Evolutionary conservation across 1,140 invertebrate species (phyloP).

Genomic region (Luehdorfia chinensis): DNA sequence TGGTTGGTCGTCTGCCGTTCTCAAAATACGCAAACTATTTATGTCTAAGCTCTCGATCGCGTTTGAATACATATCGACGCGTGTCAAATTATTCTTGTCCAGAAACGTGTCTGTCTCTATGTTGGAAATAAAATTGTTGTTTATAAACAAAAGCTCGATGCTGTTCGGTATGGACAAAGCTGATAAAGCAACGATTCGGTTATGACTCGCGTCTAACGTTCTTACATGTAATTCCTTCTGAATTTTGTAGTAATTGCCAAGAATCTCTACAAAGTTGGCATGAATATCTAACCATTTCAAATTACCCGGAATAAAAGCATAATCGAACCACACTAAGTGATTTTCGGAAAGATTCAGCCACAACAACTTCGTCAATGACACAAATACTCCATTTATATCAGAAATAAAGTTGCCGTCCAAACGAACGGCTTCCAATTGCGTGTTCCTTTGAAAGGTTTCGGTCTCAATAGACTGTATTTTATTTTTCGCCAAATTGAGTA

Average conservation of each 20-base stretch:
- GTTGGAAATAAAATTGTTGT: constrained; percentile 87
- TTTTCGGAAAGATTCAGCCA: constrained; percentile 93
- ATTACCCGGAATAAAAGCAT: constrained; percentile 85
- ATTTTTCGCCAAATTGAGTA: constrained; percentile 90
- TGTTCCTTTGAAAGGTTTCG: constrained; percentile 85
- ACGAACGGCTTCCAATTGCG: constrained; percentile 87
- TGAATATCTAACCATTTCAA: constrained; percentile 91
- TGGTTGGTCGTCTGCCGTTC: constrained; percentile 78
- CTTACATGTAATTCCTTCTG: constrained; percentile 80
- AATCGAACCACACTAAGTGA: constrained; percentile 88
- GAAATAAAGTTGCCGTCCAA: constrained; percentile 88
- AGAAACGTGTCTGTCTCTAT: constrained; percentile 89
- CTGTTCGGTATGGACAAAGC: constrained; percentile 86
- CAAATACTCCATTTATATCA: constrained; percentile 87
- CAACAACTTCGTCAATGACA: constrained; percentile 83
- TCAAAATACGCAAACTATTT: constrained; percentile 84
- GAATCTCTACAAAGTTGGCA: constrained; percentile 85
- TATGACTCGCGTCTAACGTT: constrained; percentile 89
- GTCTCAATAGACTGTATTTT: constrained; percentile 86
- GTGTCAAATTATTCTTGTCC: constrained; percentile 86
- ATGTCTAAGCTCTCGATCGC: constrained; percentile 87
- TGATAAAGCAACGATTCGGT: constrained; percentile 84
- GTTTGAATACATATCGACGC: constrained; percentile 91
- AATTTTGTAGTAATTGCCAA: constrained; percentile 85
- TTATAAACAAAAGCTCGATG: constrained; percentile 88